These are phyloP conservation scores for Megathymus violae DNA, from an alignment of 1,140 invertebrate species.

Conservation along the genomic window DNA sequence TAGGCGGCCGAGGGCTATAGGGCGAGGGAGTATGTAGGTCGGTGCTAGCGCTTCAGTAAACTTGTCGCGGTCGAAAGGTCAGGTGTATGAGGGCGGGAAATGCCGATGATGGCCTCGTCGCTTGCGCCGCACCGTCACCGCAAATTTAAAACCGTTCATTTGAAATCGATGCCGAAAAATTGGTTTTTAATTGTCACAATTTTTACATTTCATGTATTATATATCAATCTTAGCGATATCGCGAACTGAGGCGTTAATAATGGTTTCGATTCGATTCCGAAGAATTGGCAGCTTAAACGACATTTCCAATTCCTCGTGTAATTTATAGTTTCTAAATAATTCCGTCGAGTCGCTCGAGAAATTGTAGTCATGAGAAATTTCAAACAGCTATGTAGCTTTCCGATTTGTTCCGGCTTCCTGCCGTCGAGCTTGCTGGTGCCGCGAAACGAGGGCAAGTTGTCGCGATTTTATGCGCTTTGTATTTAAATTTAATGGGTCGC, in stretches of 20 bases:
- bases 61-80: constrained; percentile 70
- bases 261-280: no score
- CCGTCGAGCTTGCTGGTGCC: constrained; percentile 24
- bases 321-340: constrained; percentile 18
- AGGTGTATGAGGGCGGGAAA: constrained; percentile 80
- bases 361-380: constrained; percentile 25
- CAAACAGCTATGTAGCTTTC: constrained; percentile 32
- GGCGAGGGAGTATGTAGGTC: constrained; percentile 72
- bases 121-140: constrained; percentile 46
- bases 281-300: constrained; percentile 8
- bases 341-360: constrained; percentile 11
- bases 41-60: constrained; percentile 71
- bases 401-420: constrained; percentile 45
- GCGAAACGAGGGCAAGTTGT: constrained; percentile 31
- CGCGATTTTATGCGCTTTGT: constrained; percentile 28
- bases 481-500: constrained; percentile 25
- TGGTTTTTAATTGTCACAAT: neutral
- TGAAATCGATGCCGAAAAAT: constrained; percentile 34
- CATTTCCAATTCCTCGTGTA: constrained; percentile 16
- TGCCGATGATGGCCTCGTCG: constrained; percentile 59
- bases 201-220: no score
- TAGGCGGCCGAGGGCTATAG: constrained; percentile 32
- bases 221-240: no score
- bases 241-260: no score
- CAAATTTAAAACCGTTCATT: constrained; percentile 69